Percentiles rank a stretch among this genome's conserved stretches.
phyloP scores from a whole-genome alignment of 2,797 vertebrate genomes.

The Gadopsis marmoratus region DNA sequence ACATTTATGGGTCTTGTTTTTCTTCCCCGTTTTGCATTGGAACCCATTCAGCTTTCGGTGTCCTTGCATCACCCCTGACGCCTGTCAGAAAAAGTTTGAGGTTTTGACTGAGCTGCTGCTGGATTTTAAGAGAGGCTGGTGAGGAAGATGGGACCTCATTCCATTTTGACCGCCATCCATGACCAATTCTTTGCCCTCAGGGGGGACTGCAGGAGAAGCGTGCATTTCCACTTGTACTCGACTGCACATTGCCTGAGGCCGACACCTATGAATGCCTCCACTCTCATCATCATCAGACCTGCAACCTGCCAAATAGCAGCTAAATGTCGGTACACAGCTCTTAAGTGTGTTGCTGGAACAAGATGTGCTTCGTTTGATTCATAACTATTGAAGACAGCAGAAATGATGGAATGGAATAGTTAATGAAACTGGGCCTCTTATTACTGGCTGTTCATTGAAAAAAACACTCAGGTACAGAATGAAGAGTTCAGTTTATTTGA shows the following conservation, averaged over 20 bases:
- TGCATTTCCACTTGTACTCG: conserved; percentile 64
- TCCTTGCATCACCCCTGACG: conserved; percentile 66
- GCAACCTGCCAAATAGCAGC: conserved; percentile 47
- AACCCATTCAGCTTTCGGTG: conserved; percentile 54
- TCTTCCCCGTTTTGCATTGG: conserved; percentile 62
- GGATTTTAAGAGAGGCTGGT: conserved; percentile 39
- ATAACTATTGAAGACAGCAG: conserved; percentile 46
- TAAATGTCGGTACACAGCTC: conserved; percentile 32
- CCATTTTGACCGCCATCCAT: conserved; percentile 25
- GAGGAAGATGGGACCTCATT: conserved; percentile 31
- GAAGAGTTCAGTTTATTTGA: conserved; percentile 6
- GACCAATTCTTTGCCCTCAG: conserved; percentile 62
- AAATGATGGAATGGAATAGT: conserved; percentile 28
- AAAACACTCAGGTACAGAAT: conserved; percentile 16
- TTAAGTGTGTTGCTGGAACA: conserved; percentile 46
- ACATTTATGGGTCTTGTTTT: conserved; percentile 72
- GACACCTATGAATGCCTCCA: conserved; percentile 49
- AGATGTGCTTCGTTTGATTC: conserved; percentile 42
- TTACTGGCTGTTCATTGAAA: conserved; percentile 17
- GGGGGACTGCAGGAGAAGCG: conserved; percentile 52
- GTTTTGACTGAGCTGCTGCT: conserved; percentile 41
- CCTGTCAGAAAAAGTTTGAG: conserved; percentile 55
- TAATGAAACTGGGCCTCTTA: conserved; percentile 23
- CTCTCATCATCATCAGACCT: conserved; percentile 46
- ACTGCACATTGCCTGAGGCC: conserved; percentile 62